Evolutionary conservation across 2,113 vertebrate species (phyloP), one percentile per base, ranked within the genome.

Genomic region (Callionymus lyra): DNA sequence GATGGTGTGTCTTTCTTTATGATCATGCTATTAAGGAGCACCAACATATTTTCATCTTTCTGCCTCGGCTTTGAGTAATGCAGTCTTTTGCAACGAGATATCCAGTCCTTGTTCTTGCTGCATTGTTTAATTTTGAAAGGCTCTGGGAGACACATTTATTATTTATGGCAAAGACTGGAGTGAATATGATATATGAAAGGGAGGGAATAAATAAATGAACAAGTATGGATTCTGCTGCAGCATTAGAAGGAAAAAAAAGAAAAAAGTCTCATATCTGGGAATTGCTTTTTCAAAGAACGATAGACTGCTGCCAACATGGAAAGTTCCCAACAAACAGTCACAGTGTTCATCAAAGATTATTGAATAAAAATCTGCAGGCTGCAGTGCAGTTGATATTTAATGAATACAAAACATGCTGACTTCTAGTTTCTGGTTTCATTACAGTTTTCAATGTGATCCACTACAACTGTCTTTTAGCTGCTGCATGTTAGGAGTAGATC

Each of bases 401-500:
- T 15, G 44, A 57, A 58, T 56, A 44, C 50, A 53, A 21, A 34
- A 59, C 38, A 10, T 36, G 31, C 32, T 51, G 40, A 42, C 61
- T 35, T 17, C 13, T 15, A 43, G 44, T 40, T 36, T 34, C 31
- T 57, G 11, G 45, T 18, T 32, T n/a, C 11, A 8, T 11, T 16
- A 18, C 17, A 17, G 31, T 52, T 15, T 31, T 1, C n/a, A n/a
- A n/a, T n/a, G n/a, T 36, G 17, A 12, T 12, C 27, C 21, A n/a
- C n/a, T n/a, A n/a, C n/a, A n/a, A n/a, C n/a, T n/a, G n/a, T n/a
- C 50, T 17, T 38, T 16, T 36, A 27, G 4, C 4, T 27, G 21
- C 21, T 5, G 21, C 4, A 27, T 27, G 8, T 27, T 4, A 27
- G 8, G 4, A 27, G 21, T 27, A 27, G 21, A 27, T 27, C 21